Percentiles rank a stretch among this genome's conserved stretches.
Conservation (phyloP, 2,888 invertebrate genomes). For the Calameuta filiformis region DNA sequence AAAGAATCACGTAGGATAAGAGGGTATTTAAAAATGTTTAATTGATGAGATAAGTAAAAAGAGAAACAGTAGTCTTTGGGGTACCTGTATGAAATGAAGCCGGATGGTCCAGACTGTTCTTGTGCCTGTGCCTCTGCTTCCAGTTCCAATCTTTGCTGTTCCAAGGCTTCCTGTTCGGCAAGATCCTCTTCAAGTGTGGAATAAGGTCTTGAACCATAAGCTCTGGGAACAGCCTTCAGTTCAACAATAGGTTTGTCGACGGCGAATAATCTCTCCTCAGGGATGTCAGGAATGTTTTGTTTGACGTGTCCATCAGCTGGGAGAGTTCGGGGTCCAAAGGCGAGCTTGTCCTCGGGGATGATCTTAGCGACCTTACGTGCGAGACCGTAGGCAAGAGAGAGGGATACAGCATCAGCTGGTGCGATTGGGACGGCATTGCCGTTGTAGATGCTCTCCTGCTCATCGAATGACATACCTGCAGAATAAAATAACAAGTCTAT, state of each 20-base stretch:
- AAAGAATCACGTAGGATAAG: background rate
- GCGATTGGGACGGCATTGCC: constrained; percentile 7
- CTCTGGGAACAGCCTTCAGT: constrained; percentile 51
- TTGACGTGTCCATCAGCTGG: constrained; percentile 62
- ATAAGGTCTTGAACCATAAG: background rate
- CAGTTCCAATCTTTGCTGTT: constrained; percentile 35
- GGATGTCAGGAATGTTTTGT: constrained; percentile 56
- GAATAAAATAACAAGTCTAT: background rate
- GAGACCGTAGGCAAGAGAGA: constrained; percentile 48
- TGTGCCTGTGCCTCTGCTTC: constrained; percentile 20
- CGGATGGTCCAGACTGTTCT: background rate
- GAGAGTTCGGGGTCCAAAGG: constrained; percentile 68
- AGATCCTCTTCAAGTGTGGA: constrained; percentile 31
- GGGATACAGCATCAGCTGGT: constrained; percentile 50
- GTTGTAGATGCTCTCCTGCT: constrained; percentile 32
- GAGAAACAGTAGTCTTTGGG: background rate
- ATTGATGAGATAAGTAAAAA: background rate
- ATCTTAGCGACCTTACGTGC: constrained; percentile 58
- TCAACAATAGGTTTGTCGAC: constrained; percentile 69
- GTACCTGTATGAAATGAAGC: constrained; percentile 42
- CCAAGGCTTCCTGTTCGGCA: constrained; percentile 43
- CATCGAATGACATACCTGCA: constrained; percentile 25
- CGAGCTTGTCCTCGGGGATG: constrained; percentile 67
- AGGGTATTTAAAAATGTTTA: background rate
- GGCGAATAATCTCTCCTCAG: constrained; percentile 68